phyloP scores from a whole-genome alignment of 2,797 vertebrate genomes.

The Aphelocoma californica region DNA sequence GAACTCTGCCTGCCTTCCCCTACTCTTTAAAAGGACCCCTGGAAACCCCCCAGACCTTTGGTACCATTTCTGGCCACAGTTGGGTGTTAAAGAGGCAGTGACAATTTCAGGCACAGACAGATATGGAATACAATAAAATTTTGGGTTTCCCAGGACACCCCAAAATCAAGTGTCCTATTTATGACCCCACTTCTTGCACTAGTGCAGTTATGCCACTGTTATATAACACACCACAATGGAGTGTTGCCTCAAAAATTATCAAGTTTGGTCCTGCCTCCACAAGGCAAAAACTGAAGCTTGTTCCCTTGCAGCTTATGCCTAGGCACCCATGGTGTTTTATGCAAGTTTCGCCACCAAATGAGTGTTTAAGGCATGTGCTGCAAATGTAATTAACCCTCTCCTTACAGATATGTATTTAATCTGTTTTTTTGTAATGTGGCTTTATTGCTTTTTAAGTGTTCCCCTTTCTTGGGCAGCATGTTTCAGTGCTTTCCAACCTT shows the following conservation, averaged over 20 bases:
- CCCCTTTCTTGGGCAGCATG: background rate
- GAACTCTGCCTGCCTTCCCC: background rate
- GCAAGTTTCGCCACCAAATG: background rate
- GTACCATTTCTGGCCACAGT: background rate
- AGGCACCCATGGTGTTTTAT: background rate
- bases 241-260: background rate
- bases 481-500: background rate
- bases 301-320: background rate
- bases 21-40: background rate
- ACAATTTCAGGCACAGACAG: no score
- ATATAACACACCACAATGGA: background rate
- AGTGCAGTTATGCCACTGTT: background rate
- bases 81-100: background rate
- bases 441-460: background rate
- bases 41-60: fast-evolving
- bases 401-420: background rate
- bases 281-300: background rate
- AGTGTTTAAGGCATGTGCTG: background rate
- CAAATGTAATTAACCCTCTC: background rate
- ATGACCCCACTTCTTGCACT: background rate
- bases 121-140: background rate
- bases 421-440: background rate
- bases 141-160: background rate
- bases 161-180: background rate
- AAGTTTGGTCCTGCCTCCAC: background rate